Evolutionary conservation across 1,140 invertebrate genomes (phyloP).

Genomic region (Parapsyche elsis): DNA sequence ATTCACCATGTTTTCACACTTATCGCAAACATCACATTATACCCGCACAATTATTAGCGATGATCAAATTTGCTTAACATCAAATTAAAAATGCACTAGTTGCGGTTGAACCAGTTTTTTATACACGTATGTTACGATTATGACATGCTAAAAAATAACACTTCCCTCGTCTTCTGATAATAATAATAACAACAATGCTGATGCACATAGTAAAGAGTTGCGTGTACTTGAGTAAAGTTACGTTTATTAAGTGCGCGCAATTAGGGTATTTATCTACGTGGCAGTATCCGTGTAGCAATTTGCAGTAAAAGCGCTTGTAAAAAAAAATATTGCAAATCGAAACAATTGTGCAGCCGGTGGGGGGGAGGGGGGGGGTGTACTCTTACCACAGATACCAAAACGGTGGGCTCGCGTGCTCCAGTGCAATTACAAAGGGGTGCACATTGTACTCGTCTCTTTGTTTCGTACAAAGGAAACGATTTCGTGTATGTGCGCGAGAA

Average conservation of each 20-base stretch:
- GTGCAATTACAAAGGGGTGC: conserved; percentile 22
- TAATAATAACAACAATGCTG: no score
- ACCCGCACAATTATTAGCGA: no score
- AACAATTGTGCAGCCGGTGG: conserved; percentile 18
- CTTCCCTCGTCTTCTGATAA: no score
- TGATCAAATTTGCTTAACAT: no score
- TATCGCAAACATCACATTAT: no score
- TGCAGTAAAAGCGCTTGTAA: background rate
- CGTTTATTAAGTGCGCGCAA: background rate
- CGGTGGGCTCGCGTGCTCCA: conserved; percentile 27
- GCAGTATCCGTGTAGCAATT: conserved; percentile 13
- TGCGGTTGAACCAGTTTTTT: background rate
- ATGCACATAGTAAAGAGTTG: background rate
- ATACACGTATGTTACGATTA: no score
- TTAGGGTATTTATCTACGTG: conserved; percentile 3
- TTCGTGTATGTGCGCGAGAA: background rate
- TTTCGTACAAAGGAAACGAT: background rate
- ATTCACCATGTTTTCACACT: no score
- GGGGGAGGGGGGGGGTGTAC: background rate
- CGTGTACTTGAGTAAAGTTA: background rate
- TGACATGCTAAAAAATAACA: no score
- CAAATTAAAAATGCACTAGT: conserved; percentile 11
- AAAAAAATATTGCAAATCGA: conserved; percentile 5
- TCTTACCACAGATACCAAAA: conserved; percentile 8
- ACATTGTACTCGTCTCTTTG: background rate